Evolutionary conservation across 2,888 invertebrate species (phyloP).

Genomic region (Drosophila neutralis): DNA sequence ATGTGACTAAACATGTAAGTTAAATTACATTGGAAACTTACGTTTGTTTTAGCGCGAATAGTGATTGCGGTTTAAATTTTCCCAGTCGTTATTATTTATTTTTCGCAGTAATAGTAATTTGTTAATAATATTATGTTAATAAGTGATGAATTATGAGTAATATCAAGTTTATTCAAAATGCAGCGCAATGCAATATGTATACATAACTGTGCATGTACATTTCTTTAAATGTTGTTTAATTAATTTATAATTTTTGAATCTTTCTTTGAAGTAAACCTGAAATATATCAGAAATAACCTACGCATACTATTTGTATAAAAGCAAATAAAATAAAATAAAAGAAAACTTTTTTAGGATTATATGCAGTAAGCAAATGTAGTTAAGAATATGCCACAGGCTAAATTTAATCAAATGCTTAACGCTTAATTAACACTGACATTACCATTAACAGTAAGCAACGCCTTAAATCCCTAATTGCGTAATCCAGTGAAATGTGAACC

Average conservation of each 20-base stretch:
- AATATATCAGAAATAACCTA: neutral
- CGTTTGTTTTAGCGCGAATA: neutral
- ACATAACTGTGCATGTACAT: neutral
- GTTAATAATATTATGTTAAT: neutral
- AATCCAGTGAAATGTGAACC: slow-evolving; percentile 44
- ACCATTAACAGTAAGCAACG: slow-evolving; percentile 23
- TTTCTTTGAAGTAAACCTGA: neutral
- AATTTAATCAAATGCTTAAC: neutral
- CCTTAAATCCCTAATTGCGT: slow-evolving; percentile 54
- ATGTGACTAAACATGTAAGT: neutral
- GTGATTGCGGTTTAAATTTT: slow-evolving; percentile 2
- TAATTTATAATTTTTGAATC: neutral
- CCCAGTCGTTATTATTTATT: neutral
- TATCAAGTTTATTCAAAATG: neutral
- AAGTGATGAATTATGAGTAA: neutral
- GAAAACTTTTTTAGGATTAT: neutral
- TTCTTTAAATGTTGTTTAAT: neutral
- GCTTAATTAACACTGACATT: slow-evolving; percentile 2
- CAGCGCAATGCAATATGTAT: neutral
- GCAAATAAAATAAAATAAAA: neutral
- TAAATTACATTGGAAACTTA: neutral
- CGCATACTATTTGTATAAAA: neutral
- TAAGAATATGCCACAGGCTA: neutral
- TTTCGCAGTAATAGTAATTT: slow-evolving; percentile 1
- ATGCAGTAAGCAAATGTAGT: neutral